A percentile compares a stretch with the other conserved stretches of the same genome.
These are phyloP conservation scores for Akabosia matsudoensis DNA, from an alignment of 1,140 invertebrate species.

Conservation along the genomic window DNA sequence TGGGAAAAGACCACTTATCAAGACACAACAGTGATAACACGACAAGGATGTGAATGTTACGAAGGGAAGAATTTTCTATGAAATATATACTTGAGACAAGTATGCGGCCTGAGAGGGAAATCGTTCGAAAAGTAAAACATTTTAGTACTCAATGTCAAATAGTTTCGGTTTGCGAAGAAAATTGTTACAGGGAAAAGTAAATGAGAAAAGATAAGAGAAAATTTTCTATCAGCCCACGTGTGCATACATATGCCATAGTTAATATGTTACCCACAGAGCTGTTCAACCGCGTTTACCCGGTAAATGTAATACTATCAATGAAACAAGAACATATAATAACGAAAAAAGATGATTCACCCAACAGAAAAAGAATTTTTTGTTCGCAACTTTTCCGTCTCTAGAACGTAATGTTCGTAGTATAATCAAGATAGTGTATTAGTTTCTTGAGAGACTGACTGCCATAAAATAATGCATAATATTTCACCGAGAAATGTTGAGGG, in stretches of 20 bases:
- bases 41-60: not conserved
- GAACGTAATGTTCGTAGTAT: no score
- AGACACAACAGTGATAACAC: slow-evolving; percentile 8
- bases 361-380: no score
- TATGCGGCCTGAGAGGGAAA: not conserved
- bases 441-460: not conserved
- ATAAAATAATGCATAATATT: slow-evolving; percentile 16
- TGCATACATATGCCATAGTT: no score
- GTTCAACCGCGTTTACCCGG: no score
- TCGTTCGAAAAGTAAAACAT: not conserved
- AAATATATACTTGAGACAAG: no score
- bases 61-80: no score
- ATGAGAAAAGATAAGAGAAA: not conserved
- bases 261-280: no score
- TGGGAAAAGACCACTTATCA: slow-evolving; percentile 10
- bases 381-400: no score
- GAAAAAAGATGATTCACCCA: no score
- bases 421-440: not conserved
- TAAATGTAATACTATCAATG: no score
- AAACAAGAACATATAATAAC: not conserved
- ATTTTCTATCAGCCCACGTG: no score
- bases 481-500: slow-evolving; percentile 18
- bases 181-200: not conserved
- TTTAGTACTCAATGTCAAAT: not conserved
- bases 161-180: not conserved